Percentiles rank a stretch among this genome's conserved stretches.
Conservation (phyloP, 2,113 vertebrate genomes). For the Rhodinocichla rosea region DNA sequence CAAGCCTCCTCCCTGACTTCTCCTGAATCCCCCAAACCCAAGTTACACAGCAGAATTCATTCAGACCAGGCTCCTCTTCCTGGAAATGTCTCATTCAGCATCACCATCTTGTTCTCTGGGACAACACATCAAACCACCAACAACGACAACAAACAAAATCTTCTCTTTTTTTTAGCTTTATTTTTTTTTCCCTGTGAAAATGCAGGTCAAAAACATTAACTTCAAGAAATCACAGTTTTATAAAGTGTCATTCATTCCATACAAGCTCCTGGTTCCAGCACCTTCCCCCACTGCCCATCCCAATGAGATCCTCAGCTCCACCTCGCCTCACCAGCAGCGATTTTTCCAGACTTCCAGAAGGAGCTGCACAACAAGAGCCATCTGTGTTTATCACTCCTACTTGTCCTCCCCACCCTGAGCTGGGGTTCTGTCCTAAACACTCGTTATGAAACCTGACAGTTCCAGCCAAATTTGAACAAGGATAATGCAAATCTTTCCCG, state of each 20-base stretch:
- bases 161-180: background rate
- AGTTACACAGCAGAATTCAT: accelerated
- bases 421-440: background rate
- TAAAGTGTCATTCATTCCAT: conserved; percentile 13
- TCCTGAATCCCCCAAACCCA: background rate
- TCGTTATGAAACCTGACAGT: background rate
- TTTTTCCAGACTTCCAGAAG: background rate
- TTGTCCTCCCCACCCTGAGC: background rate
- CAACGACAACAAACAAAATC: background rate
- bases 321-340: background rate
- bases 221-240: conserved; percentile 35
- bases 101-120: background rate
- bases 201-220: background rate
- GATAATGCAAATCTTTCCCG: background rate
- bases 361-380: background rate
- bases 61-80: background rate
- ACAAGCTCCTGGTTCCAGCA: background rate
- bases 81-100: background rate
- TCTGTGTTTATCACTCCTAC: background rate
- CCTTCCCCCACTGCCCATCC: background rate
- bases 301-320: background rate
- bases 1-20: background rate
- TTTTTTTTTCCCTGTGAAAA: conserved; percentile 21
- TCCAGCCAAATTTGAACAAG: background rate
- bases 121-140: background rate